These are phyloP conservation scores for Acleris literana DNA, from an alignment of 2,888 invertebrate species.

Conservation along the genomic window DNA sequence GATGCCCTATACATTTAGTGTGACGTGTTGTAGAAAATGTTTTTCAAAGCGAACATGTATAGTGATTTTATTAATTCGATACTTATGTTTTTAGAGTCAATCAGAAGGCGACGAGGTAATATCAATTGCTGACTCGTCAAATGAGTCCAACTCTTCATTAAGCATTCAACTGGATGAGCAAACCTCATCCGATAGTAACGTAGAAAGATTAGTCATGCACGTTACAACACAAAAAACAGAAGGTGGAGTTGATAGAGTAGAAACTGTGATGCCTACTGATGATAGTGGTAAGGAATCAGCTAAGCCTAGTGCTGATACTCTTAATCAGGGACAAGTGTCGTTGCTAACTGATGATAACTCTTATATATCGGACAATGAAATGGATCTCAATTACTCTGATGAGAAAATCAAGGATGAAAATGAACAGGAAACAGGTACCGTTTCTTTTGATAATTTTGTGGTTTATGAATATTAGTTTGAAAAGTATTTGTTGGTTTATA, in stretches of 20 bases:
- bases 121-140: constrained; percentile 57
- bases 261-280: neutral
- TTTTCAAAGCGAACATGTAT: neutral
- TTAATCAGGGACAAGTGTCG: constrained; percentile 62
- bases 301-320: constrained; percentile 46
- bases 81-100: constrained; percentile 30
- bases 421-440: constrained; percentile 43
- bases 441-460: neutral
- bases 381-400: constrained; percentile 63
- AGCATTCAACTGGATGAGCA: constrained; percentile 50
- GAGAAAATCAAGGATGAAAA: constrained; percentile 48
- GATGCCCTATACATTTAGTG: neutral
- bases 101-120: constrained; percentile 58
- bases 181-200: constrained; percentile 37
- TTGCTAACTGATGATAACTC: constrained; percentile 75
- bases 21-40: no score
- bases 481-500: neutral
- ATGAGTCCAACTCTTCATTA: constrained; percentile 42
- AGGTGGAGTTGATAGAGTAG: neutral
- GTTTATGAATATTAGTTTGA: neutral
- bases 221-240: constrained; percentile 2
- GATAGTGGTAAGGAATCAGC: constrained; percentile 14
- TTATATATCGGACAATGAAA: constrained; percentile 52
- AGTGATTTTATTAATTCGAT: neutral
- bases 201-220: constrained; percentile 3